A percentile compares a stretch with the other conserved stretches of the same genome.
Evolutionary conservation across 2,797 vertebrate genomes (phyloP).

Genomic region (Molossus molossus): DNA sequence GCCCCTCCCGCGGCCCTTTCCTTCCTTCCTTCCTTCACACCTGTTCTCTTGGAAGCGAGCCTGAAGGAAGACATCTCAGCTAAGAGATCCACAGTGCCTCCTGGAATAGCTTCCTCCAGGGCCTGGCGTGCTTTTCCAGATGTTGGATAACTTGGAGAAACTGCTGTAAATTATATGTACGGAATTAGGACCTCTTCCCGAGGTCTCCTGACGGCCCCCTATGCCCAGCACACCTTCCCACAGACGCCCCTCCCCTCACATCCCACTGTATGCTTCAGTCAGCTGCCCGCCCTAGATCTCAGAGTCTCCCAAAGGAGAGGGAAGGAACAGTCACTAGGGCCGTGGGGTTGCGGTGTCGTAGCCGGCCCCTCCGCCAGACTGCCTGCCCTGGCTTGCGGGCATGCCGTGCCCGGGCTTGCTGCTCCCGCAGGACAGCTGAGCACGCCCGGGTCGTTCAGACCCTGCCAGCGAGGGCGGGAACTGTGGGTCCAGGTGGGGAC

Average conservation of each 20-base stretch:
- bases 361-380: neutral
- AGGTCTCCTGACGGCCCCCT: neutral
- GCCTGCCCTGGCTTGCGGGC: neutral
- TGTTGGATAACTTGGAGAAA: neutral
- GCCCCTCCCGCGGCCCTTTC: neutral
- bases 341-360: neutral
- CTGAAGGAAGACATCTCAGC: neutral
- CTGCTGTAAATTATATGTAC: neutral
- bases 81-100: neutral
- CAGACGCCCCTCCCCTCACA: conserved; percentile 46
- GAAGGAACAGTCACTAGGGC: conserved; percentile 36
- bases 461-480: neutral
- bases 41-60: neutral
- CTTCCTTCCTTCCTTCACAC: neutral
- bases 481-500: neutral
- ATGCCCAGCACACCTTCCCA: neutral
- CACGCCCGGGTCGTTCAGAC: accelerated
- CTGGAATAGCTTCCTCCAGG: neutral
- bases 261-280: accelerated
- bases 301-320: neutral
- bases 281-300: neutral
- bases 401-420: neutral
- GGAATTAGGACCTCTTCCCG: neutral
- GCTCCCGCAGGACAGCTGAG: neutral
- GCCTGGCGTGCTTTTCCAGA: neutral